Conservation (phyloP, 2,113 vertebrate species). For the Lepidothrix coronata region DNA sequence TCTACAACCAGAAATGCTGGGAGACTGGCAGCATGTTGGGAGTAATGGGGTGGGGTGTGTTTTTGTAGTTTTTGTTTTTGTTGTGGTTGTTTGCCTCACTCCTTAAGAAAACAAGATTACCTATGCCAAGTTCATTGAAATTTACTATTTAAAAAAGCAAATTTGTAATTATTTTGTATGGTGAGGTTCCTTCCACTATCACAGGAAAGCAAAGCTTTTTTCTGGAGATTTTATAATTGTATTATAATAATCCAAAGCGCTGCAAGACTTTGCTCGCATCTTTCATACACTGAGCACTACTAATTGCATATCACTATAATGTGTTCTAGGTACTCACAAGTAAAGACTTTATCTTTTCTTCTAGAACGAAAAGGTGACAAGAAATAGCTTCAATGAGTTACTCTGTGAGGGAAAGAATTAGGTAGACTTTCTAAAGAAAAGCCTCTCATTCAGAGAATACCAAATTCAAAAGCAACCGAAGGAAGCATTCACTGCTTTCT, state of each 20-base stretch:
- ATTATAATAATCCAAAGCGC: background rate
- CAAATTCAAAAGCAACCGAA: background rate
- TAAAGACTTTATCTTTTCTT: background rate
- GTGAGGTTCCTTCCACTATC: background rate
- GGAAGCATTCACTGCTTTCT: background rate
- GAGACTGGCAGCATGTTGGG: background rate
- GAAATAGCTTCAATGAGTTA: background rate
- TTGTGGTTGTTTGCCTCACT: background rate
- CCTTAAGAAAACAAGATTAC: background rate
- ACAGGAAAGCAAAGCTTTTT: background rate
- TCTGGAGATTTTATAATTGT: background rate
- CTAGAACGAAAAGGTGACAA: background rate
- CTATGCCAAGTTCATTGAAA: background rate
- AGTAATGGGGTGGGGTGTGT: background rate
- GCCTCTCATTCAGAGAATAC: background rate
- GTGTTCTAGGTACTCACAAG: background rate
- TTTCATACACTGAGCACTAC: background rate
- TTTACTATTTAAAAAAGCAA: background rate
- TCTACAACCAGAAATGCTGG: background rate
- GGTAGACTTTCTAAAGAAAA: conserved; percentile 23
- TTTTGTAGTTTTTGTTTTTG: background rate
- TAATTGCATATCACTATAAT: background rate
- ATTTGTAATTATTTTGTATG: background rate
- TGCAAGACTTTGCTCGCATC: background rate
- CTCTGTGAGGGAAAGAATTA: conserved; percentile 11